Evolutionary conservation across 2,113 vertebrate species (phyloP).

Genomic region (Calidris pygmaea): DNA sequence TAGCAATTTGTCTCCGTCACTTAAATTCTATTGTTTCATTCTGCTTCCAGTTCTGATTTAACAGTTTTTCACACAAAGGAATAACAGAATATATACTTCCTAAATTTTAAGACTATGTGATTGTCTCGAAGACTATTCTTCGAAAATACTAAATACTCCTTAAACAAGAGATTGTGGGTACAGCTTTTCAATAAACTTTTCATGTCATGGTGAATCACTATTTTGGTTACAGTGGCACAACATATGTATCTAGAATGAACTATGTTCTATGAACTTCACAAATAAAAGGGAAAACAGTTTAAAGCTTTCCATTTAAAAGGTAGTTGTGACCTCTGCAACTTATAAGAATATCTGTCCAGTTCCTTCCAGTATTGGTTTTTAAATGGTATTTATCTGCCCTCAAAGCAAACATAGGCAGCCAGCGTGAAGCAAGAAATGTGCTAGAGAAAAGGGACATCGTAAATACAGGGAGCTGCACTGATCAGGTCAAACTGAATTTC

Average conservation of each 20-base stretch:
- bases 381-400: neutral
- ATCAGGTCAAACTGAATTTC: neutral
- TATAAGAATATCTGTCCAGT: neutral
- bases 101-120: neutral
- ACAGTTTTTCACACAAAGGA: neutral
- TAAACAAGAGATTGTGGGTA: neutral
- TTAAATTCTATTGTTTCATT: neutral
- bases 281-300: neutral
- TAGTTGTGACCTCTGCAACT: neutral
- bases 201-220: accelerated
- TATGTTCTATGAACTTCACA: neutral
- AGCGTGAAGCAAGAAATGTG: neutral
- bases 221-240: neutral
- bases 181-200: neutral
- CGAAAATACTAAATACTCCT: neutral
- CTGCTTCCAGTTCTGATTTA: neutral
- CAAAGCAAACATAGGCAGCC: neutral
- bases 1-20: neutral
- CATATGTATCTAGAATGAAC: neutral
- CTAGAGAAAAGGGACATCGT: neutral
- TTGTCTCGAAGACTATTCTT: neutral
- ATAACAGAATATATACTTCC: neutral
- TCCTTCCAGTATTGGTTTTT: neutral
- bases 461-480: neutral
- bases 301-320: neutral